Evolutionary conservation across 2,888 invertebrate species (phyloP).

Genomic region (Dasysyrphus albostriatus): DNA sequence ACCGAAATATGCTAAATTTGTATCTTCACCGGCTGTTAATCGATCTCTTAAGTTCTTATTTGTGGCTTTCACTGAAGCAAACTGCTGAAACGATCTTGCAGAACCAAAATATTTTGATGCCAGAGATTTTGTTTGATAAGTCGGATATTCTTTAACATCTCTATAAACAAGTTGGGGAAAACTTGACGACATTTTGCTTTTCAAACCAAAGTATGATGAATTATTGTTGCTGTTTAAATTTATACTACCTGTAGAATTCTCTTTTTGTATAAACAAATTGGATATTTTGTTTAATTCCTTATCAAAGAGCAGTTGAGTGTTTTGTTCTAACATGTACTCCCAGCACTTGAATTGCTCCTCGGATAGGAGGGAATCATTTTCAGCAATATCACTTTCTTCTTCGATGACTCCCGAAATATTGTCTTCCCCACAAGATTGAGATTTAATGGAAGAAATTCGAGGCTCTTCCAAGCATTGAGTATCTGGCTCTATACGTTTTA

Average conservation of each 20-base stretch:
- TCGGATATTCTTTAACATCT: slow-evolving; percentile 79
- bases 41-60: slow-evolving; percentile 83
- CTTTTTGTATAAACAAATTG: slow-evolving; percentile 85
- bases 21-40: slow-evolving; percentile 87
- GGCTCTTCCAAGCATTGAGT: slow-evolving; percentile 82
- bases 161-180: slow-evolving; percentile 86
- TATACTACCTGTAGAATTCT: slow-evolving; percentile 63
- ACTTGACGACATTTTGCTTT: slow-evolving; percentile 88
- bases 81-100: slow-evolving; percentile 90
- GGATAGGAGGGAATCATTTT: slow-evolving; percentile 87
- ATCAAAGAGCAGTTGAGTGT: slow-evolving; percentile 94
- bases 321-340: slow-evolving; percentile 97
- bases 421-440: slow-evolving; percentile 36
- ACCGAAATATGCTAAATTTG: slow-evolving; percentile 94
- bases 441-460: slow-evolving; percentile 77
- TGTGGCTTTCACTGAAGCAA: slow-evolving; percentile 84
- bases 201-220: slow-evolving; percentile 78
- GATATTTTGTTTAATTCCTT: slow-evolving; percentile 93
- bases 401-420: slow-evolving; percentile 83
- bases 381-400: slow-evolving; percentile 86
- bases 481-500: slow-evolving; percentile 80
- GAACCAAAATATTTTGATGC: slow-evolving; percentile 92
- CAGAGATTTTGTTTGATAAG: slow-evolving; percentile 84
- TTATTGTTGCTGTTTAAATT: slow-evolving; percentile 76
- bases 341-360: slow-evolving; percentile 96